Evolutionary conservation across 2,888 invertebrate genomes (phyloP), one percentile per base, ranked within the genome.

Genomic region (Phalera bucephala): DNA sequence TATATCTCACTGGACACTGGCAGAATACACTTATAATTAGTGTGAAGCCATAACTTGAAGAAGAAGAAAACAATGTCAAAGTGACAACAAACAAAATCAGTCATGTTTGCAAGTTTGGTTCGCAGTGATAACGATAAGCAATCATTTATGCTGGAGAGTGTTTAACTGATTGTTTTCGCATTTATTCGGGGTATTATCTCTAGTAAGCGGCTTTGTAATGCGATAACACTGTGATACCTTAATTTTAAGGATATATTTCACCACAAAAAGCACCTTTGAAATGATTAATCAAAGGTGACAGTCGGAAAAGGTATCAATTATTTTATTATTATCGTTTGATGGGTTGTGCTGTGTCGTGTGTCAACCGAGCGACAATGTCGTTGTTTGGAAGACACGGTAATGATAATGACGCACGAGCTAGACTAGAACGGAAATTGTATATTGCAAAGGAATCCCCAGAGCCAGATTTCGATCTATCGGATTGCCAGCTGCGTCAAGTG

Each of bases 401-500:
- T 27, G 27, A 74, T 15, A 62, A 62, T 36, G 80, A 84, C 25
- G 54, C 62, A 26, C 73, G 77, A 46, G 73, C 80, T 26, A 75
- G 63, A 49, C 49, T 89, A 20, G 87, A 90, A 49, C 72, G 90
- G 41, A 90, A 90, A 66, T 52, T 90, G 33, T 90, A 90, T 48
- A 64, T 90, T 41, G 91, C 91, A 9, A 88, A 86, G 56, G 96
- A 96, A 81, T 94, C 93, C 51, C 96, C 96, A 17, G 96, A 96
- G 73, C 93, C 94, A 35, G 91, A 93, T 42, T 96, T 95, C 78
- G 96, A 96, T 79, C 76, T 96, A 44, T 94, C 95, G 3, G 94
- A 94, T 51, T 96, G 96, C 79, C 92, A 93, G 66, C 80, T 96
- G 38, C 91, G 91, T 56, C 91, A 84, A 64, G 92, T 96, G 34